Evolutionary conservation across 2,797 vertebrate species (phyloP).

Genomic region (Rhyacichthys aspro): DNA sequence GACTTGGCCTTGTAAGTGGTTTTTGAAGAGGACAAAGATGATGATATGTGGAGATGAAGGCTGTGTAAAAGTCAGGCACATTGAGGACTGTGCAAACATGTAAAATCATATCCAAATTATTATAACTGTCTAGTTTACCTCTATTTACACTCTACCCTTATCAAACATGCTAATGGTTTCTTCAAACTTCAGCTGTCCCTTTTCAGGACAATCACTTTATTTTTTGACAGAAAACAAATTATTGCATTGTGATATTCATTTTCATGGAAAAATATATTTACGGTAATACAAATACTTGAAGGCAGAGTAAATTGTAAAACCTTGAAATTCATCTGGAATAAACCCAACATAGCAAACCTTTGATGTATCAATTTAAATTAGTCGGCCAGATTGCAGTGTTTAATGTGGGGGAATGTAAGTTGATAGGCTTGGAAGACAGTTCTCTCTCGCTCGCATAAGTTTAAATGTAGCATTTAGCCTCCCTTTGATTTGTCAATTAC

Average conservation of each 20-base stretch:
- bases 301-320: constrained; percentile 76
- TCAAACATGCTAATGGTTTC: not conserved
- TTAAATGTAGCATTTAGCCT: constrained; percentile 77
- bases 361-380: constrained; percentile 84
- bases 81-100: too few species aligned
- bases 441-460: constrained; percentile 74
- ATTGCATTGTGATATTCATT: constrained; percentile 60
- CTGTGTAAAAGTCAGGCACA: constrained; percentile 1
- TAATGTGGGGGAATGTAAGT: constrained; percentile 80
- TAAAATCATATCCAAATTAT: too few species aligned
- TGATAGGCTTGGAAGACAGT: constrained; percentile 81
- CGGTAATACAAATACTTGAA: constrained; percentile 71
- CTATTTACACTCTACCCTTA: too few species aligned
- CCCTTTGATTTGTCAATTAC: constrained; percentile 85
- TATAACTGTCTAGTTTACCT: too few species aligned
- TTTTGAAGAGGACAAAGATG: constrained; percentile 44
- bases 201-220: not conserved
- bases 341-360: constrained; percentile 78
- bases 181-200: not conserved
- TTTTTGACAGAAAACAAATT: constrained; percentile 54
- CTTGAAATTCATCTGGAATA: constrained; percentile 80
- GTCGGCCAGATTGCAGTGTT: constrained; percentile 78
- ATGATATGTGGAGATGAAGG: constrained; percentile 8
- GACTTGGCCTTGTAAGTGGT: constrained; percentile 44
- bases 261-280: constrained; percentile 64